A percentile compares a stretch with the other conserved stretches of the same genome.
Evolutionary conservation across 1,140 invertebrate species (phyloP).

Genomic region (Zaprionus camerounensis): DNA sequence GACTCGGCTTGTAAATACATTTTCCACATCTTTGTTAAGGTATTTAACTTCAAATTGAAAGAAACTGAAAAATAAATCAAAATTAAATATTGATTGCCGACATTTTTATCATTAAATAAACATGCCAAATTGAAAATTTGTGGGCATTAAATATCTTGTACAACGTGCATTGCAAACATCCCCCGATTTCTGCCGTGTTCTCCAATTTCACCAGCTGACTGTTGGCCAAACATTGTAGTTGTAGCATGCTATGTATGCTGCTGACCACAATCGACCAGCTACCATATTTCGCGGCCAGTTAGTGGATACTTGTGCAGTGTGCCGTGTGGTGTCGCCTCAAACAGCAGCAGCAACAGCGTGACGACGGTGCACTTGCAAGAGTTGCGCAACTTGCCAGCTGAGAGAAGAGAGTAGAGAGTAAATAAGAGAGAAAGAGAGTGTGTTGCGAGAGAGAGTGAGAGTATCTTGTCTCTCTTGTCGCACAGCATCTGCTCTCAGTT

Average conservation of each 20-base stretch:
- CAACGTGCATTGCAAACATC: conserved; percentile 13
- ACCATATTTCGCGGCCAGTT: conserved; percentile 45
- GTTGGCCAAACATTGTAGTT: conserved; percentile 8
- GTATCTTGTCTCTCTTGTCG: conserved; percentile 11
- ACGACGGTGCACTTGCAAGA: conserved; percentile 42
- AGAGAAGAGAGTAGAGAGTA: conserved; percentile 24
- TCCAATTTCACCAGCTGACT: conserved; percentile 32
- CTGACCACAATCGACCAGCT: conserved; percentile 48
- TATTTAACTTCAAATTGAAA: neutral
- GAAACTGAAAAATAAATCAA: neutral
- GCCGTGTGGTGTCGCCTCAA: conserved; percentile 22
- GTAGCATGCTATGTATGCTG: conserved; percentile 35
- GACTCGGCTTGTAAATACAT: too few relatives aligned
- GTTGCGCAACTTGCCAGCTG: conserved; percentile 63
- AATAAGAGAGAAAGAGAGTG: neutral
- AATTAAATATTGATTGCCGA: neutral
- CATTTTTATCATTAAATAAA: neutral
- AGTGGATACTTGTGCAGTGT: conserved; percentile 70
- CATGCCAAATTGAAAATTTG: neutral
- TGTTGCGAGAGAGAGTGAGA: conserved; percentile 22
- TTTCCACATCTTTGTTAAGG: too few relatives aligned
- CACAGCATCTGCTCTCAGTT: conserved; percentile 51
- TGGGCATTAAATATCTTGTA: neutral
- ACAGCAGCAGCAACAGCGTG: conserved; percentile 53
- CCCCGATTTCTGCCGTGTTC: conserved; percentile 16